Evolutionary conservation across 2,797 vertebrate genomes (phyloP), one percentile per base, ranked within the genome.

Genomic region (Anas bernieri): DNA sequence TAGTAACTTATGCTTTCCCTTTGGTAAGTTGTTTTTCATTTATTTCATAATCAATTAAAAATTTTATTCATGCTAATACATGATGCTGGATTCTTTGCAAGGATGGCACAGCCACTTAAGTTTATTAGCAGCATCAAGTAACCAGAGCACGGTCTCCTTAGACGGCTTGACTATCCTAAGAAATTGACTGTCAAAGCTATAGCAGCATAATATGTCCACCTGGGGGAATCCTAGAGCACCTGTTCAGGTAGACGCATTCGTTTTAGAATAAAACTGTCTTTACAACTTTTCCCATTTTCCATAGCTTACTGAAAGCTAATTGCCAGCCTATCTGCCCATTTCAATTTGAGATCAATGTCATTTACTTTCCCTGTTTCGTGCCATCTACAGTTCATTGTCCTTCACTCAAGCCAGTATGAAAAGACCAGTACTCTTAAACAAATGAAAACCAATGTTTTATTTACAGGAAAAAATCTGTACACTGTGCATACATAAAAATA

Each of bases 401-500:
- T 64, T 84, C 56, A 59, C 56, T 72, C 58, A 85, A 46, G 28
- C 25, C 69, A 83, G 41, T 39, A 77, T 8, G 41, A 94, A 94
- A 91, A 88, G 39, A 88, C n/a, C 58, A 91, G 54, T 28, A 86
- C 91, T 83, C 93, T 41, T 92, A 96, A 95, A 97, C 94, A 98
- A 98, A 96, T 96, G 96, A 97, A 97, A 98, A 97, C 96, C 96
- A 93, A 97, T 93, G 91, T 96, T 98, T 98, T 98, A 98, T 98
- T 98, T 98, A 98, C 97, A 98, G 89, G 97, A 97, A 97, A 96
- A 96, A 97, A 70, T 97, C 98, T 98, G 96, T 98, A 98, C 98
- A 98, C 94, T 97, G 96, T 97, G 96, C 97, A 98, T 97, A 98
- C 98, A 97, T 98, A 98, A 98, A 98, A 98, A 98, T 98, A 98